Conservation (phyloP, 2,888 invertebrate genomes). For the Lycaena phlaeas region DNA sequence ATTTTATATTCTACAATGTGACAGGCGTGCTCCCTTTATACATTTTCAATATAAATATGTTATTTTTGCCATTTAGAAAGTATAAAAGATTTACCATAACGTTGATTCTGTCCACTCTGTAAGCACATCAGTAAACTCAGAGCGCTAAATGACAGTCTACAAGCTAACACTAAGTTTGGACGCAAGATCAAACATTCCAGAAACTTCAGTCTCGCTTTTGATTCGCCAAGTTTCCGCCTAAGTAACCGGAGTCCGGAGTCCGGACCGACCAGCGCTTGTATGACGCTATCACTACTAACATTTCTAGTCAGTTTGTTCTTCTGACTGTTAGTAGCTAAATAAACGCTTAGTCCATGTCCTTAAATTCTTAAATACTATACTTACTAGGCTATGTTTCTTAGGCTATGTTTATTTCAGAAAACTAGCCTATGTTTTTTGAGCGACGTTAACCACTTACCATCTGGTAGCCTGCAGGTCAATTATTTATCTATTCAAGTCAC, state of each 20-base stretch:
- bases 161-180: constrained; percentile 33
- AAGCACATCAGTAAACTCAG: constrained; percentile 22
- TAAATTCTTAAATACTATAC: too few species aligned
- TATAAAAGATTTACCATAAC: too few species aligned
- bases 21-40: too few species aligned
- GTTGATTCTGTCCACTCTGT: constrained; percentile 23
- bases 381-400: too few species aligned
- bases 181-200: constrained; percentile 38
- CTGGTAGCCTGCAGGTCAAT: too few species aligned
- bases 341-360: background rate
- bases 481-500: too few species aligned
- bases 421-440: too few species aligned
- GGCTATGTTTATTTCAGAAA: too few species aligned
- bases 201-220: constrained; percentile 41
- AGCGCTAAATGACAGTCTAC: constrained; percentile 32
- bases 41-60: too few species aligned
- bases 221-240: constrained; percentile 47
- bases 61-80: too few species aligned
- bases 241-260: constrained; percentile 26
- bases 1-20: too few species aligned
- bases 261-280: constrained; percentile 27
- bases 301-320: constrained; percentile 17
- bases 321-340: constrained; percentile 13
- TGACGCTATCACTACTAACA: constrained; percentile 24
- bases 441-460: too few species aligned